Base-by-base conservation (phyloP, 1,140 invertebrate genomes). In the Drosophila yakuba region DNA sequence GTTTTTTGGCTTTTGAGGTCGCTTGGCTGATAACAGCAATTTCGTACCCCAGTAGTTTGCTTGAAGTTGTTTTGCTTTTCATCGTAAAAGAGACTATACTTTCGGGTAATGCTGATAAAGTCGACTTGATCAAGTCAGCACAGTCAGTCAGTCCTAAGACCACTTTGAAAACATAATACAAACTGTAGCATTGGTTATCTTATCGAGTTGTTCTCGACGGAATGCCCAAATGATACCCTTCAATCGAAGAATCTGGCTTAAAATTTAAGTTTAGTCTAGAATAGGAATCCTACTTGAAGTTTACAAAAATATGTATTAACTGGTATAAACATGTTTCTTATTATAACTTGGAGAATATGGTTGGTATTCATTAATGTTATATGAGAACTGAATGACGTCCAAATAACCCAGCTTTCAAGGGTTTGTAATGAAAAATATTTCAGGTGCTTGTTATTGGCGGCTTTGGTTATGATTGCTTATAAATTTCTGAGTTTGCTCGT, bases 1-100 rank as follows among this genome's bases (percentile, higher is more conserved):
- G 58, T 66, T 64, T 52, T 82, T 86, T 76, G 66, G 67, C 60
- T 88, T 88, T 88, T 86, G 83, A 88, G 83, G 83, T 86, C 79
- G 83, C 39, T 58, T 44, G 43, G 48, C 71, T 88, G 83, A 86
- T 86, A 86, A 86, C 64, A 68, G 60, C 66, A 56, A 38, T 58
- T 69, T 56, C 51, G 48, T 69, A 48, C 20, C 58, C 50, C 32
- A 44, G 55, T 71, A 83, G 75, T 60, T 60, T 12, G 3, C 35
- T 39, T 2, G 5, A 58, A 68, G 48, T 63, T 59, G 62, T 68
- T 82, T 72, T 52, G 20, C 28, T 54, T 63, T 55, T 59, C 35
- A 69, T 56, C 73, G 76, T 77, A 69, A 60, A 58, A 66, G 60
- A 76, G 71, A 74, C 44, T 55, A 62, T 55, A 44, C 17, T 45